Evolutionary conservation across 2,888 invertebrate species (phyloP).

Genomic region (Boloria selene): DNA sequence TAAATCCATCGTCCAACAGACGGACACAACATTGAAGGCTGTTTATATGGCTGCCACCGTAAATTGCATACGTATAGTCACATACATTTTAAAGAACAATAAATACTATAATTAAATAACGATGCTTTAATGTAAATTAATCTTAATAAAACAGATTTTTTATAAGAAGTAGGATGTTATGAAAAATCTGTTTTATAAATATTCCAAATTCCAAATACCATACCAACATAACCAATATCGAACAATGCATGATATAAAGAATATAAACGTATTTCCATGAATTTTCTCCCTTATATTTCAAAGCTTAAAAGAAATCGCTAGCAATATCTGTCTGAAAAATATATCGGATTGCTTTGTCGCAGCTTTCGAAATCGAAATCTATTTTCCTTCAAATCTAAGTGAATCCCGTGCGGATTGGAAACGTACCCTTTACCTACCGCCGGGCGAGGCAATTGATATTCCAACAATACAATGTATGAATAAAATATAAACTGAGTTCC

Average conservation of each 20-base stretch:
- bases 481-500: conserved; percentile 81
- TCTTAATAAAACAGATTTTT: too few species aligned
- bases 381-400: conserved; percentile 83
- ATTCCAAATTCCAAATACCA: too few species aligned
- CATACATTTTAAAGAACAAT: too few species aligned
- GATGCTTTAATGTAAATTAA: too few species aligned
- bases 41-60: too few species aligned
- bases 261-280: conserved; percentile 70
- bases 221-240: not conserved
- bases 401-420: conserved; percentile 83
- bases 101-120: too few species aligned
- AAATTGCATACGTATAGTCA: too few species aligned
- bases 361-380: conserved; percentile 83
- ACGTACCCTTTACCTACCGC: conserved; percentile 82
- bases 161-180: too few species aligned
- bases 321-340: conserved; percentile 83
- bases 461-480: conserved; percentile 83
- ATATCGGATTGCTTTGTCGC: conserved; percentile 83
- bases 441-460: conserved; percentile 83
- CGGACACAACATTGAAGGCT: too few species aligned
- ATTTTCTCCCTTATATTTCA: conserved; percentile 80
- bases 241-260: conserved; percentile 46
- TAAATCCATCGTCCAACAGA: too few species aligned
- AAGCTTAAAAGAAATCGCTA: conserved; percentile 83
- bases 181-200: too few species aligned